Conservation (phyloP, 2,113 vertebrate species). For the Clarias magur region DNA sequence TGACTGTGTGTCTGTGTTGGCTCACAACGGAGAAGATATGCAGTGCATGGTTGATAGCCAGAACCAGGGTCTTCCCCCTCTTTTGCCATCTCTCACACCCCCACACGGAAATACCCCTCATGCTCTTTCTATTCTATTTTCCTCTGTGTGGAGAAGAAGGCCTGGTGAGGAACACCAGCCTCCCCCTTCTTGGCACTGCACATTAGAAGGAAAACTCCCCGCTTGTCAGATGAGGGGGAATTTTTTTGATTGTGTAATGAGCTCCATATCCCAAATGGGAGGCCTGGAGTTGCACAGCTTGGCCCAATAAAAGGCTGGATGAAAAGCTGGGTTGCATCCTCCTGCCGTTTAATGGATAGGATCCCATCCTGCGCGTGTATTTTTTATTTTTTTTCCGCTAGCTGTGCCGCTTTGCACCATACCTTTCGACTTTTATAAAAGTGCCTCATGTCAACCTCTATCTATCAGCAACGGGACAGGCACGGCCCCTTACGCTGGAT, state of each 20-base stretch:
- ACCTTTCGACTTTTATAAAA: constrained; percentile 14
- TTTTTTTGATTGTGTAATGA: constrained; percentile 59
- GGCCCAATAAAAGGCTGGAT: constrained; percentile 60
- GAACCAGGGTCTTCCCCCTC: constrained; percentile 29
- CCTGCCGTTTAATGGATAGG: constrained; percentile 52
- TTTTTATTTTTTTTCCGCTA: background rate
- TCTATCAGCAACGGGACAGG: constrained; percentile 33
- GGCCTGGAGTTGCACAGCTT: constrained; percentile 57
- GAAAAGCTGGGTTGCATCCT: constrained; percentile 59
- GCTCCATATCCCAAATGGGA: constrained; percentile 58
- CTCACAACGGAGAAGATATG: constrained; percentile 26
- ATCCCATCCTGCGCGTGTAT: constrained; percentile 35
- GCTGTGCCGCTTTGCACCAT: constrained; percentile 22
- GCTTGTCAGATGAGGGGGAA: constrained; percentile 51
- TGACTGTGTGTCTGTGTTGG: constrained; percentile 44
- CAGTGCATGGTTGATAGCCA: constrained; percentile 26
- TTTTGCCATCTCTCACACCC: constrained; percentile 19
- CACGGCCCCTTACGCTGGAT: constrained; percentile 29
- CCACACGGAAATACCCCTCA: constrained; percentile 49
- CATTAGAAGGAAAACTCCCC: constrained; percentile 48
- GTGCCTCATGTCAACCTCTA: constrained; percentile 48
- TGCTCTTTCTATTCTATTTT: constrained; percentile 40
- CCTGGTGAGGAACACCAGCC: constrained; percentile 39
- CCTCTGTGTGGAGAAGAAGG: constrained; percentile 27
- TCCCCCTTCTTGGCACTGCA: constrained; percentile 4